Percentiles rank a stretch among this genome's conserved stretches.
Conservation (phyloP, 1,140 invertebrate genomes). For the Drosophila ambigua region DNA sequence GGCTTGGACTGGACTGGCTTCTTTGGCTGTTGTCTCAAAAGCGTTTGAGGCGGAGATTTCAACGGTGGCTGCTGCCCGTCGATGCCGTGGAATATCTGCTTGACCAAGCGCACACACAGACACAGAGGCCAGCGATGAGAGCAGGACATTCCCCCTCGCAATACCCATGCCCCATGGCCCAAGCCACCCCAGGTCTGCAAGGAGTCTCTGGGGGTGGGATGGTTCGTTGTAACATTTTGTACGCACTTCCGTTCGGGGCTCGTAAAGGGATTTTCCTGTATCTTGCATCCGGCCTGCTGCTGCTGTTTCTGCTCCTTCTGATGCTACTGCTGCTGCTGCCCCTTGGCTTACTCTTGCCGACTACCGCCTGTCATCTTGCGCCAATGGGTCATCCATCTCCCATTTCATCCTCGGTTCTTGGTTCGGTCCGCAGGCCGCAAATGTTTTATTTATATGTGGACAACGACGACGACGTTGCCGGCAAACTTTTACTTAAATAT, state of each 20-base stretch:
- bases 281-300: conserved; percentile 50
- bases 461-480: conserved; percentile 46
- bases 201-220: conserved; percentile 12
- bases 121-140: conserved; percentile 6
- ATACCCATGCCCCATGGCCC: no score
- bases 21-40: conserved; percentile 47
- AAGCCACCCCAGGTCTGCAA: conserved; percentile 1
- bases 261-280: conserved; percentile 81
- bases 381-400: conserved; percentile 81
- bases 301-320: conserved; percentile 1
- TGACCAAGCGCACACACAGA: conserved; percentile 70
- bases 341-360: no score
- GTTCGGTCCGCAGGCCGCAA: conserved; percentile 72
- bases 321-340: conserved; percentile 11
- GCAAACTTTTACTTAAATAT: conserved; percentile 75
- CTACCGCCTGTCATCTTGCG: conserved; percentile 69
- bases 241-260: conserved; percentile 75
- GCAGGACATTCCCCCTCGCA: no score
- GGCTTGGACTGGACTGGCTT: background rate
- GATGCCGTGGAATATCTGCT: conserved; percentile 61
- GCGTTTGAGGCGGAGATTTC: conserved; percentile 19
- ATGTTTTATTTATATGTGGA: conserved; percentile 83
- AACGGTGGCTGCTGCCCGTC: conserved; percentile 32
- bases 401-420: conserved; percentile 68
- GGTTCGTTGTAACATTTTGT: conserved; percentile 73